Evolutionary conservation across 2,113 vertebrate genomes (phyloP).

Genomic region (Orycteropus afer): DNA sequence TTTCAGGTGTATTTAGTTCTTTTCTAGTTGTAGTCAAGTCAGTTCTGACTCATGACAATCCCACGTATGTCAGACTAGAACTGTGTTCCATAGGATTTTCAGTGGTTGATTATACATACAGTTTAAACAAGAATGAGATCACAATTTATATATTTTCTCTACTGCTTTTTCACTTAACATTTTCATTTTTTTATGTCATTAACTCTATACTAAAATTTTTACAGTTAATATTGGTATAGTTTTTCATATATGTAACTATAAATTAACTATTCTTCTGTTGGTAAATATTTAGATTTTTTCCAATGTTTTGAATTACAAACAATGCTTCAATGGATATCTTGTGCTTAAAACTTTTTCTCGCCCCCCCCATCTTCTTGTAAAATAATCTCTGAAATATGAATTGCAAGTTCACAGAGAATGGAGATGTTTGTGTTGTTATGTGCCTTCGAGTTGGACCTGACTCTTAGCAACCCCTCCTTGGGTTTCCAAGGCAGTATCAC

Average conservation of each 20-base stretch:
- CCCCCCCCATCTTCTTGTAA: neutral
- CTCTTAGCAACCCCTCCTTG: no score
- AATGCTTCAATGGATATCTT: neutral
- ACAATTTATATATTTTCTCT: neutral
- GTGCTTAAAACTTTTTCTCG: neutral
- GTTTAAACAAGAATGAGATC: slow-evolving; percentile 15
- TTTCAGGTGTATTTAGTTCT: neutral
- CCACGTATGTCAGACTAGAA: no score
- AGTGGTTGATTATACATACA: neutral
- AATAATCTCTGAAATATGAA: neutral
- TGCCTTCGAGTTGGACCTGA: no score
- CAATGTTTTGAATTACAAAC: neutral
- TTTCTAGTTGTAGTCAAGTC: no score
- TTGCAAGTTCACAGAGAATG: neutral
- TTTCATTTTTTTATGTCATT: neutral
- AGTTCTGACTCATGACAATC: no score
- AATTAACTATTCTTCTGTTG: neutral
- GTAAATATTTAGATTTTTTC: neutral
- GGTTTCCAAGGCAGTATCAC: no score
- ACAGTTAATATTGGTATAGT: neutral
- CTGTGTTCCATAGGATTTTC: neutral
- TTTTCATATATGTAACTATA: neutral
- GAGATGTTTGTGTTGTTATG: neutral
- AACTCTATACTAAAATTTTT: neutral
- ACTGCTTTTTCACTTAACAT: neutral